Evolutionary conservation across 2,888 invertebrate genomes (phyloP).

Genomic region (Panopea generosa): DNA sequence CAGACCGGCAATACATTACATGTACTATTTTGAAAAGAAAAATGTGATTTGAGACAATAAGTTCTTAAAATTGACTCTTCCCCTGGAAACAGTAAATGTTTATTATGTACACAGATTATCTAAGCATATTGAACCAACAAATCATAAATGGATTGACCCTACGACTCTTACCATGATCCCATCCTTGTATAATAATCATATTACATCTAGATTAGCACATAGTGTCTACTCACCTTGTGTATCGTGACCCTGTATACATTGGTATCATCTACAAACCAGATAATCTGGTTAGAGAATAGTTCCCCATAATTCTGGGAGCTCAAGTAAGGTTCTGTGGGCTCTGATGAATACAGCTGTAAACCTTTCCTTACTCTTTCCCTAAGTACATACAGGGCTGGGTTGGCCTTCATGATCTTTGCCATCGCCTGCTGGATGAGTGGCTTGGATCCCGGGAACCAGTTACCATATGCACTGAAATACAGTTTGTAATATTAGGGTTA

Average conservation of each 20-base stretch:
- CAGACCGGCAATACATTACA: too few relatives aligned
- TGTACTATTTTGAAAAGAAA: too few relatives aligned
- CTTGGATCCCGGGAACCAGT: slow-evolving; percentile 99
- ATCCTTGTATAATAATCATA: too few relatives aligned
- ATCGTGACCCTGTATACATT: slow-evolving; percentile 99
- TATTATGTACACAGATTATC: too few relatives aligned
- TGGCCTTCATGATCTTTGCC: slow-evolving; percentile 99
- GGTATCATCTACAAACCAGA: slow-evolving; percentile 99
- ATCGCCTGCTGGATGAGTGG: slow-evolving; percentile 99
- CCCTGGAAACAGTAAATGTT: too few relatives aligned
- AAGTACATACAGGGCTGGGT: slow-evolving; percentile 98
- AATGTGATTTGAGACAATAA: too few relatives aligned
- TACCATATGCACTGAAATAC: slow-evolving; percentile 94
- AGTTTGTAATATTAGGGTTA: not conserved
- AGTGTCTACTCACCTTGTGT: slow-evolving; percentile 92
- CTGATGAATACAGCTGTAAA: slow-evolving; percentile 98
- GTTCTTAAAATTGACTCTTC: too few relatives aligned
- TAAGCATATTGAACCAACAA: too few relatives aligned
- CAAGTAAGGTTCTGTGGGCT: slow-evolving; percentile 99
- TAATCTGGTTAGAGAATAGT: slow-evolving; percentile 99
- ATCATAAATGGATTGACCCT: too few relatives aligned
- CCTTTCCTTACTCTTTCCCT: slow-evolving; percentile 99
- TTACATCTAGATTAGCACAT: too few relatives aligned
- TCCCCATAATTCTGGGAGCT: slow-evolving; percentile 99
- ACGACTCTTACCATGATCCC: too few relatives aligned